Base-by-base conservation (phyloP, 2,888 invertebrate species). In the Rhagium mordax region DNA sequence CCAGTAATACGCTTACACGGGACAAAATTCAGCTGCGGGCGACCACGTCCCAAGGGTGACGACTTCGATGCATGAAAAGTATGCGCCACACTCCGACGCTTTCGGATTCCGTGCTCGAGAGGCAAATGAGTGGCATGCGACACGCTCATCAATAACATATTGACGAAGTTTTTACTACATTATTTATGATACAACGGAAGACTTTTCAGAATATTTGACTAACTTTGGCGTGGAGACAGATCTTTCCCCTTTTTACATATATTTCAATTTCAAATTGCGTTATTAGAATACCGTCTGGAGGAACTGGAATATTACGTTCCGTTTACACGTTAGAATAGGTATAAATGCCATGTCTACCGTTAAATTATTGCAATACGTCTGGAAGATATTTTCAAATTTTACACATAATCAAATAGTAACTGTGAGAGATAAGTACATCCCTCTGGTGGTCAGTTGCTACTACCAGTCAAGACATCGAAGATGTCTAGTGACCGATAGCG, bases 41-140 rank as follows among this genome's bases (percentile, higher is more conserved):
- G 3, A 16, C 15, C 1, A 67, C n/a, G 33, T 65, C 67, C 67
- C 55, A 27, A 15, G 67, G 53, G 65, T 53, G 65, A 33, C n/a
- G 57, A 57, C 41, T 67, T 55, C 55, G 47, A 57, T 67, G 47
- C 61, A 61, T 61, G 61, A 61, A 60, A 60, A 60, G 29, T 60
- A 13, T 18, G 59, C 59, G 59, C 33, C 41, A 41, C 47, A 47
- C 61, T 20, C 48, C 13, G 61, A 61, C 21, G 47, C 20, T 20
- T 41, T 41, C 59, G 59, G 16, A 18, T 60, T 60, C 59, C 55
- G 13, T 18, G 33, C 41, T 33, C 10, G 27, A 15, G 16, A 33
- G 10, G 15, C 59, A 10, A 29, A 16, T 60, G 59, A 16, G 29
- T 27, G 59, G 16, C 15, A 33, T 33, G 59, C 59, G 27, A 59